phyloP scores from a whole-genome alignment of 2,797 vertebrate species.

The Crocidura indochinensis region DNA sequence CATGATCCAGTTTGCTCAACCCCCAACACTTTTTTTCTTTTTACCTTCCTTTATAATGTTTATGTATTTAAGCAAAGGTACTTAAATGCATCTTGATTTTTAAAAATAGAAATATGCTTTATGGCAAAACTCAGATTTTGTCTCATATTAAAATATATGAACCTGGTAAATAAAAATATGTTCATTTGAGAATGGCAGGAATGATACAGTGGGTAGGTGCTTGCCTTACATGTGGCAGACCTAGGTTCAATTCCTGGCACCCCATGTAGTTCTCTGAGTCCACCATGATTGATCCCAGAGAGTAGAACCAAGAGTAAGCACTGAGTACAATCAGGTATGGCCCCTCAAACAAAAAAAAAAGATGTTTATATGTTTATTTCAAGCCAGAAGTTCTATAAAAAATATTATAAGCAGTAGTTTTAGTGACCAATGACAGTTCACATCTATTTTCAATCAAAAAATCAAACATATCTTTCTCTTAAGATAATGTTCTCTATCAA shows the following conservation, averaged over 20 bases:
- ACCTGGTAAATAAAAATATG: constrained; percentile 1
- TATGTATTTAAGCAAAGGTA: neutral
- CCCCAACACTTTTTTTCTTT: neutral
- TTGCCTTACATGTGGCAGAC: too few relatives aligned
- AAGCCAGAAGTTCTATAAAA: constrained; percentile 9
- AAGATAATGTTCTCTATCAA: neutral
- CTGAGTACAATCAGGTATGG: too few relatives aligned
- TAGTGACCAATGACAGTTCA: neutral
- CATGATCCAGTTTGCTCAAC: neutral
- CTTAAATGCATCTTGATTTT: neutral
- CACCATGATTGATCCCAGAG: too few relatives aligned
- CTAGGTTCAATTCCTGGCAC: too few relatives aligned
- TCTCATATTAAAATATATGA: constrained; percentile 8
- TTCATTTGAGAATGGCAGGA: too few relatives aligned
- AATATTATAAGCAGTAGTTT: neutral
- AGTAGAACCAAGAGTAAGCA: too few relatives aligned
- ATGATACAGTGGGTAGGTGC: too few relatives aligned
- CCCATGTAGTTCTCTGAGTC: too few relatives aligned
- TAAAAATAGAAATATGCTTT: neutral
- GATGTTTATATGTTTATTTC: neutral
- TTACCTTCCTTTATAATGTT: neutral
- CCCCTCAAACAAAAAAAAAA: too few relatives aligned
- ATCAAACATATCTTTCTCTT: neutral
- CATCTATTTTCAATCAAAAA: neutral
- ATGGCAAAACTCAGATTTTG: neutral